A percentile compares a stretch with the other conserved stretches of the same genome.
phyloP scores from a whole-genome alignment of 37 sponge, comb jelly and placozoan genomes.

The Beroe ovata region DNA sequence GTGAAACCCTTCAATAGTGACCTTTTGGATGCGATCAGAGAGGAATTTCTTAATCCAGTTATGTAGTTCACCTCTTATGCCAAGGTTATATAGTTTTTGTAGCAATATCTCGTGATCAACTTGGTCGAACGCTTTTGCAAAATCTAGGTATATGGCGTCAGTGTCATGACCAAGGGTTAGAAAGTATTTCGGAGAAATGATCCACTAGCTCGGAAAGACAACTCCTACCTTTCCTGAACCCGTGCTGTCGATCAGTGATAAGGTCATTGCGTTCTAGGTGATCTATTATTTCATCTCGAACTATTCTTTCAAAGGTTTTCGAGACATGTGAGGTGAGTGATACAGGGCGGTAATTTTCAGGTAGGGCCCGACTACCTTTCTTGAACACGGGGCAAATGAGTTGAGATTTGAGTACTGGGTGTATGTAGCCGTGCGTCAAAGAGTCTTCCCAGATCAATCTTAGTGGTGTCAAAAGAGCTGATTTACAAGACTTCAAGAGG shows the following conservation, averaged over 20 bases:
- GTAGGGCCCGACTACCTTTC: not conserved
- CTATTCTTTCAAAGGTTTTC: not conserved
- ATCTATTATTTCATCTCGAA: not conserved
- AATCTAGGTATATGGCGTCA: not conserved
- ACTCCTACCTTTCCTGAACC: not conserved
- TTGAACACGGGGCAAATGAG: not conserved
- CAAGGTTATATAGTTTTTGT: not conserved
- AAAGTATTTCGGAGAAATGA: not conserved
- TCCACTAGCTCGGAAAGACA: not conserved
- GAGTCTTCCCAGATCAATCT: not conserved
- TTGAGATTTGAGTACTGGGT: not conserved
- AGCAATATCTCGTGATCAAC: not conserved
- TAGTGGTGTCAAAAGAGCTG: not conserved
- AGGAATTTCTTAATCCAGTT: constrained; percentile 12
- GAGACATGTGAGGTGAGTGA: not conserved
- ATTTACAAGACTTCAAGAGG: not conserved
- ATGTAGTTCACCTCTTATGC: not conserved
- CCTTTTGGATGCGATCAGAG: not conserved
- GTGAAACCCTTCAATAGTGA: not conserved
- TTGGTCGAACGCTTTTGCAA: not conserved
- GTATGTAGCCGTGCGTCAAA: not conserved
- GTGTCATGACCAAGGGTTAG: not conserved
- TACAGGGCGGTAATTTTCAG: not conserved
- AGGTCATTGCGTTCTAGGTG: not conserved
- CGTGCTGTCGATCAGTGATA: not conserved